Evolutionary conservation across 2,797 vertebrate species (phyloP), one percentile per base, ranked within the genome.

Genomic region (Tinamus major): DNA sequence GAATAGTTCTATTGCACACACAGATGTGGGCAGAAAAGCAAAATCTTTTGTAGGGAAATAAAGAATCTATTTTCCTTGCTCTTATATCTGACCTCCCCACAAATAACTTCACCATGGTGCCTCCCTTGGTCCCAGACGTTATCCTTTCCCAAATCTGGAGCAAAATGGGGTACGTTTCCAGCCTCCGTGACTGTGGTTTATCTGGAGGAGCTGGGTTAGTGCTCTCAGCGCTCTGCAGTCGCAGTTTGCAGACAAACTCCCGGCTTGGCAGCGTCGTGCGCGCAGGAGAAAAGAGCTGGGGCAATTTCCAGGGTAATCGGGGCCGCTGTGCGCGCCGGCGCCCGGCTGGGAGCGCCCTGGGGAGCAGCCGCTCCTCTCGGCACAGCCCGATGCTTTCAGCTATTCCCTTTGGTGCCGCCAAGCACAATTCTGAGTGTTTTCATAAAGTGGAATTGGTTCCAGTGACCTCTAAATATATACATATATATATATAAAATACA

Each of bases 371-470:
- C 19, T 42, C 37, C 37, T 37, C 29, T 55, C 26, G 3, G 0
- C 0, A 0, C 41, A n/a, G 24, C 42, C 42, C 8, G 3, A 7
- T 14, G 3, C 8, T 4, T 17, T 63, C 65, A 35, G 6, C 4
- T 35, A 0, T 71, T 69, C 67, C 35, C 53, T 55, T 1, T 2
- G 9, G 16, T 0, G 13, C 37, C 15, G 59, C 46, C 69, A 1
- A 61, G 11, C 55, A 39, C 1, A 1, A 0, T 2, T 5, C 63
- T 8, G 53, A 48, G 9, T 1, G 0, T 2, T n/a, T 63, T 12
- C 2, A 1, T 26, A 59, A 2, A 39, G 16, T 20, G 37, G 49
- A 33, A 33, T 1, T 6, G 23, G 26, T 71, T 59, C 23, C 33
- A 15, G 55, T 33, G 20, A 44, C 49, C 37, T 51, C n/a, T 10